Evolutionary conservation across 2,797 vertebrate species (phyloP).

Genomic region (Columba guinea): DNA sequence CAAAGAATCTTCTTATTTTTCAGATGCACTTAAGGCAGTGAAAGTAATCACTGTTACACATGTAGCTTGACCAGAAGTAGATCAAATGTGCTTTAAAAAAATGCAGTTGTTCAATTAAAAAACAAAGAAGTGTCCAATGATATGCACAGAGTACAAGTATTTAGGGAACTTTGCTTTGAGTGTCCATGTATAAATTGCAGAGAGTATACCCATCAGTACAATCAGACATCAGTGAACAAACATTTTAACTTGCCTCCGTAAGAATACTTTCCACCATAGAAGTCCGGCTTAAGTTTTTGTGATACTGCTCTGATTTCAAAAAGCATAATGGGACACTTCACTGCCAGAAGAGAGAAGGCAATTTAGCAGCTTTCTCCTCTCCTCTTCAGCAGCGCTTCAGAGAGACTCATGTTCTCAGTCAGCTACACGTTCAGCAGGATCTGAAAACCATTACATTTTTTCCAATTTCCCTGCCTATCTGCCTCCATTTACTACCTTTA

Average conservation of each 20-base stretch:
- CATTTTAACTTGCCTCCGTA: neutral
- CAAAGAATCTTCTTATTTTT: neutral
- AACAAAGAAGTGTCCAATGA: neutral
- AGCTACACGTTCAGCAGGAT: neutral
- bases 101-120: neutral
- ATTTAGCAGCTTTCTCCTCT: neutral
- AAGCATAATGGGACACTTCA: neutral
- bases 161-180: neutral
- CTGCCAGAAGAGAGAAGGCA: neutral
- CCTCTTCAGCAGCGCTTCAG: neutral
- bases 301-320: neutral
- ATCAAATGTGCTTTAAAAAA: neutral
- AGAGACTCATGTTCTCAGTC: neutral
- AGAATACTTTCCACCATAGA: neutral
- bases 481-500: neutral
- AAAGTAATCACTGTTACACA: neutral
- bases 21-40: neutral
- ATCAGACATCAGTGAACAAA: neutral
- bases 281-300: neutral
- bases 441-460: neutral
- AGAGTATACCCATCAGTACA: neutral
- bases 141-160: neutral
- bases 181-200: fast-evolving
- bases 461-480: neutral
- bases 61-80: neutral